Percentiles rank a stretch among this genome's conserved stretches.
These are phyloP conservation scores for Emmelina monodactyla DNA, from an alignment of 2,888 invertebrate species.

Conservation along the genomic window DNA sequence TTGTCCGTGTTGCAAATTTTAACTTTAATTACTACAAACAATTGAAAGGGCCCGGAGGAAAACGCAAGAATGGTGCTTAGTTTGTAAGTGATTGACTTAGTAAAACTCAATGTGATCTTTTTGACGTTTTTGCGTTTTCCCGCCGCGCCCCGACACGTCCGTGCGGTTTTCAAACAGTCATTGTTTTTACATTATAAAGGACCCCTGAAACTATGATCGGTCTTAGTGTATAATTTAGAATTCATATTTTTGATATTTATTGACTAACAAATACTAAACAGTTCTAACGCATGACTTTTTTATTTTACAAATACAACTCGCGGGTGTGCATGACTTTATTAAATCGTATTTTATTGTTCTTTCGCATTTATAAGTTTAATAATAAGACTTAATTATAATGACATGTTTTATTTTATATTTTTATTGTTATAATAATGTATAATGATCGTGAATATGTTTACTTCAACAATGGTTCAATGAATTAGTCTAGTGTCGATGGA, in stretches of 20 bases:
- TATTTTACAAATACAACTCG: slow-evolving; percentile 44
- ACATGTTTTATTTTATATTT: slow-evolving; percentile 20
- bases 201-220: too few relatives aligned
- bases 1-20: not conserved
- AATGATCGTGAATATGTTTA: slow-evolving; percentile 36
- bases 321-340: slow-evolving; percentile 56
- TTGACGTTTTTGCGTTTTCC: slow-evolving; percentile 48
- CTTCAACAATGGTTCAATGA: slow-evolving; percentile 48
- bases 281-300: slow-evolving; percentile 57
- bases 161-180: not conserved
- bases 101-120: slow-evolving; percentile 24
- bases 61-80: slow-evolving; percentile 41
- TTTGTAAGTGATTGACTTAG: slow-evolving; percentile 38
- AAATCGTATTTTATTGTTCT: slow-evolving; percentile 24
- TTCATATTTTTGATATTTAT: slow-evolving; percentile 25
- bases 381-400: slow-evolving; percentile 29
- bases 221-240: slow-evolving; percentile 21
- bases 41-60: slow-evolving; percentile 39
- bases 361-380: slow-evolving; percentile 24
- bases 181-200: too few relatives aligned
- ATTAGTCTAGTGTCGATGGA: slow-evolving; percentile 3
- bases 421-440: slow-evolving; percentile 25
- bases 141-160: slow-evolving; percentile 31
- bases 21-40: slow-evolving; percentile 6
- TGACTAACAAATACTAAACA: slow-evolving; percentile 62